Evolutionary conservation across 2,888 invertebrate species (phyloP).

Genomic region (Acanthosepion pharaonis): DNA sequence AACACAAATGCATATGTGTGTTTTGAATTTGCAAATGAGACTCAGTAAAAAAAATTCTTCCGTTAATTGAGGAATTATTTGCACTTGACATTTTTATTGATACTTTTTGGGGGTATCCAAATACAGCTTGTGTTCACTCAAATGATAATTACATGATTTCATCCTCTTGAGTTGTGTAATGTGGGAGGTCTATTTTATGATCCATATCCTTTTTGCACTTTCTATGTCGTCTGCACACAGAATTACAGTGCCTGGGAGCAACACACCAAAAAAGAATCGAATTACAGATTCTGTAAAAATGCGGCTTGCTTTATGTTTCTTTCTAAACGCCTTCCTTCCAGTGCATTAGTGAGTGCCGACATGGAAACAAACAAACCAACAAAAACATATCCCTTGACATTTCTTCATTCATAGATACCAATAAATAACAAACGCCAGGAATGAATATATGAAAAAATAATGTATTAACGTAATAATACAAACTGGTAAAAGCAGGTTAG

Average conservation of each 20-base stretch:
- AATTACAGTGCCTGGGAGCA: rapidly evolving
- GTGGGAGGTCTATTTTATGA: neutral
- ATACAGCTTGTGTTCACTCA: neutral
- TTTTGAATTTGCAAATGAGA: neutral
- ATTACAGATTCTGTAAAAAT: neutral
- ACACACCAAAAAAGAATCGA: neutral
- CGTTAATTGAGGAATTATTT: neutral
- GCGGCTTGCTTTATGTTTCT: neutral
- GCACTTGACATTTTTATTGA: neutral
- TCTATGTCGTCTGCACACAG: neutral
- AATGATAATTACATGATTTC: neutral
- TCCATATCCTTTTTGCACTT: neutral
- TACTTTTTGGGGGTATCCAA: neutral
- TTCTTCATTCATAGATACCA: neutral
- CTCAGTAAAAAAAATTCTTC: neutral
- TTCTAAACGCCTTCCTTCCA: neutral
- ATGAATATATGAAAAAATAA: too few relatives aligned
- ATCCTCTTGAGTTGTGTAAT: neutral
- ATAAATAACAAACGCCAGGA: too few relatives aligned
- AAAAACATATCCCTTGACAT: neutral
- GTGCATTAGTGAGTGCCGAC: too few relatives aligned
- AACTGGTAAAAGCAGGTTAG: too few relatives aligned
- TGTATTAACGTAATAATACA: too few relatives aligned
- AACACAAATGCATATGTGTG: too few relatives aligned
- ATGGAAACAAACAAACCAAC: neutral